These are phyloP conservation scores for Alectoris magna DNA, from an alignment of 2,797 vertebrate genomes.

Conservation along the genomic window DNA sequence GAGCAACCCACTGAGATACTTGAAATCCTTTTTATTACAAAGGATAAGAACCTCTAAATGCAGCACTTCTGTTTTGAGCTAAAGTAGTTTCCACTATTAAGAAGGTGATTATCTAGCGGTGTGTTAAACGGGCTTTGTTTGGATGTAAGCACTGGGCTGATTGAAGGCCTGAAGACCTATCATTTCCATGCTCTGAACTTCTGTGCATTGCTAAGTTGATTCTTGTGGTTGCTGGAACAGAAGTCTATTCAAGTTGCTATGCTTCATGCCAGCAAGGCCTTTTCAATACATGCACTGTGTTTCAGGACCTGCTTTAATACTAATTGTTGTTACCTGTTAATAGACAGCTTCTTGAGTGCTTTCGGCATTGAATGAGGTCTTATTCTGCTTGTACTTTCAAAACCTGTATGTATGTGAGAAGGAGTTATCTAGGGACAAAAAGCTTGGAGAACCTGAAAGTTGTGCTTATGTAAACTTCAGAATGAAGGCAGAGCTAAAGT, in stretches of 20 bases:
- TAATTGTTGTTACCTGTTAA: background rate
- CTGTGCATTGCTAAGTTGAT: accelerated
- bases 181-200: accelerated
- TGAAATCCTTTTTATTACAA: background rate
- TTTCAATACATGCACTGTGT: background rate
- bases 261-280: background rate
- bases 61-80: background rate
- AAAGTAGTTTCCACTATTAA: background rate
- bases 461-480: background rate
- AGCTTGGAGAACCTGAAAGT: background rate
- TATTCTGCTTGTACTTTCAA: background rate
- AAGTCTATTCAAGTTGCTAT: background rate
- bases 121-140: background rate
- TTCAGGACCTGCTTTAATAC: background rate
- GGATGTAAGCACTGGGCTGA: background rate
- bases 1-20: background rate
- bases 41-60: background rate
- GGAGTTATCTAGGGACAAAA: background rate
- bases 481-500: background rate
- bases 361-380: background rate
- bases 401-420: accelerated
- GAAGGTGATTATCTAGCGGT: background rate
- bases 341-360: background rate
- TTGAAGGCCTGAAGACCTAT: background rate
- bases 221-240: background rate